Conservation (phyloP, 2,113 vertebrate genomes). For the Potamarius usumacintae region DNA sequence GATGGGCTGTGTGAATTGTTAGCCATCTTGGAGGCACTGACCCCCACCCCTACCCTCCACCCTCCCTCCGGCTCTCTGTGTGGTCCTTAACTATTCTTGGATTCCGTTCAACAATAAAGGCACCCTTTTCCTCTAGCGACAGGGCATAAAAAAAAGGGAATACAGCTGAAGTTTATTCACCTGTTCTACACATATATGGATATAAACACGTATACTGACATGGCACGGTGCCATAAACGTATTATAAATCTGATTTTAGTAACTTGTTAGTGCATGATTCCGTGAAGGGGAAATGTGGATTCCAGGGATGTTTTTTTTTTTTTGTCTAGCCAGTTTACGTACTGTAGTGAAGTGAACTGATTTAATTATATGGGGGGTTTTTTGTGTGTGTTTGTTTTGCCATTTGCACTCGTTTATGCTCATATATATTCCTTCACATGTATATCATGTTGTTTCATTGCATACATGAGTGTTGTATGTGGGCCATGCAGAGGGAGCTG, state of each 20-base stretch:
- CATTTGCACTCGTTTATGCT: not conserved
- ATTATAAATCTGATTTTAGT: constrained; percentile 15
- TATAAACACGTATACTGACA: constrained; percentile 23
- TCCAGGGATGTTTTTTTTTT: not conserved
- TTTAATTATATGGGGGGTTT: not conserved
- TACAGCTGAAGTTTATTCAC: constrained; percentile 85
- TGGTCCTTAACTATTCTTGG: constrained; percentile 95
- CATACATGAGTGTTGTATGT: not conserved
- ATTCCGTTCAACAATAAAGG: constrained; percentile 92
- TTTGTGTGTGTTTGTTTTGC: not conserved
- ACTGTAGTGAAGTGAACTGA: not conserved
- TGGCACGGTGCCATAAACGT: not conserved
- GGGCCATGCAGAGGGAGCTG: constrained; percentile 21
- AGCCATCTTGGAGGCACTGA: constrained; percentile 85
- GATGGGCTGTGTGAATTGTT: constrained; percentile 90
- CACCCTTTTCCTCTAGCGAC: constrained; percentile 65
- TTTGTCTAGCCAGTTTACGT: not conserved
- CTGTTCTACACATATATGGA: constrained; percentile 79
- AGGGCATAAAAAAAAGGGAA: constrained; percentile 72
- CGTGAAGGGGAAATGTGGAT: not conserved
- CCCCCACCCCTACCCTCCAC: constrained; percentile 68
- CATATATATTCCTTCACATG: not conserved
- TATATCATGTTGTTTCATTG: not conserved
- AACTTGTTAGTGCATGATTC: constrained; percentile 53
- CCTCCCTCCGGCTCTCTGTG: constrained; percentile 81